Base-by-base conservation (phyloP, 1,140 invertebrate genomes). In the Anagrus nilaparvatae region DNA sequence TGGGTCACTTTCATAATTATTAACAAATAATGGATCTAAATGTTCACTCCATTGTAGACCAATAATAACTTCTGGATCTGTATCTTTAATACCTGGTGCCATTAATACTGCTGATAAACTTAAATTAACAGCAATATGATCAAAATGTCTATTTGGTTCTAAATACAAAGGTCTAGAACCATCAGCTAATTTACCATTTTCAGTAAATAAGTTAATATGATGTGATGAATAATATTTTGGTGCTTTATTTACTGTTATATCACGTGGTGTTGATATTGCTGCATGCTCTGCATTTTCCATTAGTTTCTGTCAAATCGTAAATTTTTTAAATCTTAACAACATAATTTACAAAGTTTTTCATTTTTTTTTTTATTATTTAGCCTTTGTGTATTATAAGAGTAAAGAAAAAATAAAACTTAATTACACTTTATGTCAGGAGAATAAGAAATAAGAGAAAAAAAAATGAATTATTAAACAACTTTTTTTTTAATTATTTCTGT, bases 1-100 rank as follows among this genome's bases (percentile, higher is more conserved):
- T 1, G 87, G 82, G 72, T 97, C 90, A 53, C 82, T 80, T 59
- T 93, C 83, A 54, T 89, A 87, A 70, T 97, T 97, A 60, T 88
- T 86, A 47, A 82, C 77, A 66, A 96, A 98, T 36, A 90, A 73
- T 25, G 84, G 78, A 68, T 95, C 89, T 53, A 98, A 72, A 50
- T 84, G 79, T 47, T 87, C 82, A 27, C 90, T 93, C 93, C 93
- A 97, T 56, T 87, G 80, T 54, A 97, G 82, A 18, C 86, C 86
- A 57, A 88, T 84, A 44, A 85, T 72, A 12, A 93, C 80, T 51
- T 87, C 81, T 12, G 71, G 55, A 59, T 86, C 87, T 87, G 77
- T 74, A 51, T 85, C 82, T 54, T 81, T 84, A 18, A 93, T 78
- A 58, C 82, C 85, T 5, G 81, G 78, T 9, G 93, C 91, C 54